Evolutionary conservation across 2,113 vertebrate genomes (phyloP).

Genomic region (Poeciliopsis occidentalis): DNA sequence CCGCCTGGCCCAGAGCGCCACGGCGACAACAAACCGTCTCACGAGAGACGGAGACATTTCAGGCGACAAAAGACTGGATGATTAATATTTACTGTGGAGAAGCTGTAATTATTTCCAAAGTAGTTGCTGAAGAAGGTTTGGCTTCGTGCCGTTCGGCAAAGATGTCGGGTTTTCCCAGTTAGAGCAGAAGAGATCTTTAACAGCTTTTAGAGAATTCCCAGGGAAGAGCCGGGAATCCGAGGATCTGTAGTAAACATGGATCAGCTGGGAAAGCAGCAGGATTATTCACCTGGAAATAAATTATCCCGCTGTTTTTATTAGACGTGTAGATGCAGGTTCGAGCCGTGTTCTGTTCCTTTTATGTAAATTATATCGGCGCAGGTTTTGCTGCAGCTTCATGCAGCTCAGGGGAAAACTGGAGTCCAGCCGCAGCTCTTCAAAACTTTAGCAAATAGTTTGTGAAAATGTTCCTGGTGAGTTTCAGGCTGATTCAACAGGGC

Average conservation of each 20-base stretch:
- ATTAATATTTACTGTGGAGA: slow-evolving; percentile 24
- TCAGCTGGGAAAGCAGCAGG: not conserved
- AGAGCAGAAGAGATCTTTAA: slow-evolving; percentile 8
- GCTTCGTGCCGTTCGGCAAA: not conserved
- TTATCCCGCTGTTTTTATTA: not conserved
- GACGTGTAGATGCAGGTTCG: not conserved
- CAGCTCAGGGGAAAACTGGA: too few species aligned
- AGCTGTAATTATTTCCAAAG: slow-evolving; percentile 11
- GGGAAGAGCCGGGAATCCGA: not conserved
- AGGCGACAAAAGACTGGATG: slow-evolving; percentile 20
- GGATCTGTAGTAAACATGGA: not conserved
- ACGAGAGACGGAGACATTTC: slow-evolving; percentile 46
- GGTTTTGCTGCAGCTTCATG: not conserved
- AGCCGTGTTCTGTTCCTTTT: not conserved
- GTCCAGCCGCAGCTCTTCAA: too few species aligned
- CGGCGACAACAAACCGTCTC: slow-evolving; percentile 45
- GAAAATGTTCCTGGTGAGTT: too few species aligned
- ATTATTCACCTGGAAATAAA: not conserved
- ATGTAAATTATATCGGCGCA: not conserved
- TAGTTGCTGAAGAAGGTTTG: slow-evolving; percentile 4
- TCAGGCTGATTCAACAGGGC: too few species aligned
- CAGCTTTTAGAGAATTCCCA: not conserved
- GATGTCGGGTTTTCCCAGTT: not conserved
- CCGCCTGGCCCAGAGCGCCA: slow-evolving; percentile 40
- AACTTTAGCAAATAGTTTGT: too few species aligned